These are phyloP conservation scores for Himalopsyche japonica DNA, from an alignment of 2,888 invertebrate species.

Conservation along the genomic window DNA sequence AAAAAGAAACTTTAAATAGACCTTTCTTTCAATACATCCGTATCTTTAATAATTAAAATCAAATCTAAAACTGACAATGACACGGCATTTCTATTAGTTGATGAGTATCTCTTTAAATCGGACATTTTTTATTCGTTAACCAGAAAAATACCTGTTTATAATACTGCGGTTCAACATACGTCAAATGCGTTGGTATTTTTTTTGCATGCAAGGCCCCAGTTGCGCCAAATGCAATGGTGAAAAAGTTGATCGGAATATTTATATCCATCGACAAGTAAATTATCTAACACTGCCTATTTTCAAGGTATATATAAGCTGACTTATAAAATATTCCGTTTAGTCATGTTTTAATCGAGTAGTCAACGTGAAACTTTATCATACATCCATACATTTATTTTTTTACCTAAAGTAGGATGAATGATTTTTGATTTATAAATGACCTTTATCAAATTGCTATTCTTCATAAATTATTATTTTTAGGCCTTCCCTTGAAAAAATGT, in stretches of 20 bases:
- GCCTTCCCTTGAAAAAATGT: background rate
- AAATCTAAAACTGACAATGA: too few species aligned
- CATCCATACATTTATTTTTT: background rate
- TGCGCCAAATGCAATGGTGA: background rate
- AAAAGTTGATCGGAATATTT: background rate
- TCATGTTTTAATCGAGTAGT: background rate
- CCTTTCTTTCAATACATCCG: too few species aligned
- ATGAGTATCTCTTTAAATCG: background rate
- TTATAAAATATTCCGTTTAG: background rate
- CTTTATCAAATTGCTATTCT: background rate
- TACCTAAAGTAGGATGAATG: too few species aligned
- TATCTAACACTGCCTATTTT: background rate
- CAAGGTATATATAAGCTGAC: background rate
- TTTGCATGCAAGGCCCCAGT: background rate
- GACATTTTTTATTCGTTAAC: background rate
- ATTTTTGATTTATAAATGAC: background rate
- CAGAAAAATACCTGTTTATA: background rate
- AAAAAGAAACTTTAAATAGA: too few species aligned
- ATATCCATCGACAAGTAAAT: background rate
- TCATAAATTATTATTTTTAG: background rate
- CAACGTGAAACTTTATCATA: background rate
- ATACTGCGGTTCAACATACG: background rate
- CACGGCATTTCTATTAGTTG: background rate
- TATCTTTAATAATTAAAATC: too few species aligned
- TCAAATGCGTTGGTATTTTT: background rate